Evolutionary conservation across 92 coral and sea anemone genomes (phyloP), one percentile per base, ranked within the genome.

Genomic region (Montipora capitata): DNA sequence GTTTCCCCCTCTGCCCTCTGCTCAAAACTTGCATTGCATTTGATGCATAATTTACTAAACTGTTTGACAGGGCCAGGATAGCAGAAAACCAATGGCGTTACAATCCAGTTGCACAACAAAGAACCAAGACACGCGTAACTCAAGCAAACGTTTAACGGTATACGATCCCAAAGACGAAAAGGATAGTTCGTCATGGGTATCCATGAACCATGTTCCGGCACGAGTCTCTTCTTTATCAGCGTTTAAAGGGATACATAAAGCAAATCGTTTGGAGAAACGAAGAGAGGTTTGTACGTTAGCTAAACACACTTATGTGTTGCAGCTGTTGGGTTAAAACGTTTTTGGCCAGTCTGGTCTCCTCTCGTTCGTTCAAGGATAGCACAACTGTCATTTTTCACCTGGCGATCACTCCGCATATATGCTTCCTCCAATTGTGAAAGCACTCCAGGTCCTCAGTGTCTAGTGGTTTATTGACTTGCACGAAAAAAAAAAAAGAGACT

Each of bases 1-100:
- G 35, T 27, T 27, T 27, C 1, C 35, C 35, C 35, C 35, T 27
- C 35, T 27, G 35, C 35, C 35, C 35, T 27, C 35, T 27, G 35
- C 35, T 48, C 52, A 48, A 48, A 48, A 10, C 10, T 48, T 48
- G 0, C 7, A 5, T 48, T 10, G 52, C 7, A 5, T 48, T 62
- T 4, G 38, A 14, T 8, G n/a, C n/a, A 38, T 35, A 35, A 67
- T 27, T 35, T 35, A 7, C 5, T 16, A 67, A 17, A 51, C 59
- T 11, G 4, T 42, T 49, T 49, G 7, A 48, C 61, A 73, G 69
- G 71, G 86, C 16, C 56, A 86, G 5, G 90, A 48, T 81, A 88
- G 95, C 42, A 79, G 90, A 13, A 85, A 70, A 67, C 82, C 91
- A 45, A 40, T 85, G 5, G 68, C 91, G 18, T 74, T 72, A 14